Evolutionary conservation across 2,113 vertebrate genomes (phyloP), one percentile per base, ranked within the genome.

Genomic region (Oreochromis tanganicae): DNA sequence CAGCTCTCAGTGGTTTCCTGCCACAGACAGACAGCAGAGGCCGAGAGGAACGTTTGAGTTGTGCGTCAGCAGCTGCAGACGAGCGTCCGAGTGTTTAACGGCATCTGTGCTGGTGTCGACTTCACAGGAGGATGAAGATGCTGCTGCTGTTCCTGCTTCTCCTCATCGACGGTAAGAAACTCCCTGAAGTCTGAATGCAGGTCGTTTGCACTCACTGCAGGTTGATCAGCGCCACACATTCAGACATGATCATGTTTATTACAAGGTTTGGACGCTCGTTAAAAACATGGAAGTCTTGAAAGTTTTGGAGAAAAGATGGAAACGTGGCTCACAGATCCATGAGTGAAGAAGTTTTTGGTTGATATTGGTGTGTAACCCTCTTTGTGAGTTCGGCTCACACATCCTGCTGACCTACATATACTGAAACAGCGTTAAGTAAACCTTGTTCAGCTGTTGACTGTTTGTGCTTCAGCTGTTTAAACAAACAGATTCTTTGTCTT

Each of bases 91-190:
- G 32, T 66, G 6, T 66, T 66, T 66, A 66, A 66, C 17, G 4
- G 32, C 32, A 12, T n/a, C 32, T 7, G 10, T 66, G 17, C 0
- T 38, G 32, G 0, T 0, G 61, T 38, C 2, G 66, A 71, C 36
- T 71, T 71, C 12, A 71, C 36, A 71, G 66, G 66, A 71, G 66
- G 66, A 43, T 43, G 66, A 71, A 71, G 66, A 71, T 24, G 36
- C 3, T 71, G 36, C 36, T 43, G n/a, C 61, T 38, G 61, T 12
- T 66, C 61, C 12, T 43, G 36, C 66, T 71, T 5, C 12, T 71
- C n/a, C 7, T 71, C 36, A 43, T 63, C 59, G 16, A 71, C 12
- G 12, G 66, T 71, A 71, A 43, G 66, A 71, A 71, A 6, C n/a
- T 24, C 36, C 43, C 7, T 71, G 66, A 71, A 24, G 0, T 68